phyloP scores from a whole-genome alignment of 1,140 invertebrate genomes.

The Parasteatoda tepidariorum region DNA sequence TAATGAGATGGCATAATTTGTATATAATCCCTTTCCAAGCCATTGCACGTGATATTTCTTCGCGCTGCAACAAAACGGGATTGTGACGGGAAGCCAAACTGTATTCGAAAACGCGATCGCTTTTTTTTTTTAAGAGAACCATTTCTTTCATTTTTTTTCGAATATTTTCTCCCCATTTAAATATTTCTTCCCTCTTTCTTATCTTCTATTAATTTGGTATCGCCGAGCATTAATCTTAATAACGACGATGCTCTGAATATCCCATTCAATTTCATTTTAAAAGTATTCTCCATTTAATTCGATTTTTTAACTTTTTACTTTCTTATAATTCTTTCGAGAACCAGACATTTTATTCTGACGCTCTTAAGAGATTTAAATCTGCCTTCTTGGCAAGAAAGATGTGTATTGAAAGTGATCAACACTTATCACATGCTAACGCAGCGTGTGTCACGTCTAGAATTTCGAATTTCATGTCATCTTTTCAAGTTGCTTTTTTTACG shows the following conservation, averaged over 20 bases:
- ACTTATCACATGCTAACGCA: constrained; percentile 34
- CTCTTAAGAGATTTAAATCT: constrained; percentile 1
- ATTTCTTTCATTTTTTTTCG: constrained; percentile 8
- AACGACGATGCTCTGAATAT: constrained; percentile 25
- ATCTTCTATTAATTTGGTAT: constrained; percentile 42
- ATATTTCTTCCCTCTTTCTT: constrained; percentile 43
- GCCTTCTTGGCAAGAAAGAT: constrained; percentile 25
- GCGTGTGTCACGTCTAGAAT: neutral
- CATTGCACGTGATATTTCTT: constrained; percentile 17
- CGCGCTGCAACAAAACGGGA: constrained; percentile 7
- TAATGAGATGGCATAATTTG: too few species aligned
- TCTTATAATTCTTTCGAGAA: neutral
- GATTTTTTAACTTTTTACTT: neutral
- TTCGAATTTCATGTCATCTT: neutral
- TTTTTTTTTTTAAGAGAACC: constrained; percentile 1
- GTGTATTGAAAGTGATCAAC: neutral
- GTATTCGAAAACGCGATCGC: neutral
- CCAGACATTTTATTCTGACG: neutral
- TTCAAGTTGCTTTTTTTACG: neutral
- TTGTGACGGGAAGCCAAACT: constrained; percentile 18
- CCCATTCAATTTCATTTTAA: constrained; percentile 51
- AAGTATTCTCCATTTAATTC: constrained; percentile 44
- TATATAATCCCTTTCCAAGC: neutral
- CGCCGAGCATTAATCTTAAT: constrained; percentile 48
- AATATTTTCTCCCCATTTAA: constrained; percentile 13